Base-by-base conservation (phyloP, 2,888 invertebrate species). In the Alloplasta piceator region DNA sequence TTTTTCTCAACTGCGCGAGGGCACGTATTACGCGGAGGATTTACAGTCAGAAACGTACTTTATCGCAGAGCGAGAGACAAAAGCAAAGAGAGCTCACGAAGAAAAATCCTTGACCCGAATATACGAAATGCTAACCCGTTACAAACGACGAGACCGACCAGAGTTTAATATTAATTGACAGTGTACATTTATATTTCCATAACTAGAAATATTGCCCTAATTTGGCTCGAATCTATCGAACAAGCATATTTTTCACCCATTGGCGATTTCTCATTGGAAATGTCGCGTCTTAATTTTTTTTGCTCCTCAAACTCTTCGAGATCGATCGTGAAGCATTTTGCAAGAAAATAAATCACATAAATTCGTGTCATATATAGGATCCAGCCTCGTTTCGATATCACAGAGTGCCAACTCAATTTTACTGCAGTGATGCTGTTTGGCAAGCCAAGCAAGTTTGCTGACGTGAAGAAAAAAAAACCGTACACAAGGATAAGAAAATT, bases 91-190 rank as follows among this genome's bases (percentile, higher is more conserved):
- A 16, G 14, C 52, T 6, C 52, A 3, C 12, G 48, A 10, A 12
- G n/a, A 38, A 38, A 46, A 46, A 67, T 67, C 80, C 76, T 80
- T 80, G 80, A 80, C 80, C 80, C 76, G 76, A 76, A 76, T 80
- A 26, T 26, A 75, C 70, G 70, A 75, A 64, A 55, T 52, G 43
- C 16, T 38, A 66, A 55, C 58, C n/a, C 10, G 12, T 4, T 12
- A 36, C 46, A 26, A 46, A 60, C 39, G 60, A 46, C 63, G 10
- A 52, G 60, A 58, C 43, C 50, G 39, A 55, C 41, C 46, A 16
- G 56, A n/a, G 64, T 12, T 64, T 48, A 50, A 70, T 60, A 74
- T 64, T 56, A 78, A 67, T 73, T 74, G 58, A 50, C 6, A n/a
- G n/a, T n/a, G n/a, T n/a, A n/a, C n/a, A 43, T 10, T 43, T 43